Base-by-base conservation (phyloP, 2,113 vertebrate genomes). In the Atractosteus spatula region DNA sequence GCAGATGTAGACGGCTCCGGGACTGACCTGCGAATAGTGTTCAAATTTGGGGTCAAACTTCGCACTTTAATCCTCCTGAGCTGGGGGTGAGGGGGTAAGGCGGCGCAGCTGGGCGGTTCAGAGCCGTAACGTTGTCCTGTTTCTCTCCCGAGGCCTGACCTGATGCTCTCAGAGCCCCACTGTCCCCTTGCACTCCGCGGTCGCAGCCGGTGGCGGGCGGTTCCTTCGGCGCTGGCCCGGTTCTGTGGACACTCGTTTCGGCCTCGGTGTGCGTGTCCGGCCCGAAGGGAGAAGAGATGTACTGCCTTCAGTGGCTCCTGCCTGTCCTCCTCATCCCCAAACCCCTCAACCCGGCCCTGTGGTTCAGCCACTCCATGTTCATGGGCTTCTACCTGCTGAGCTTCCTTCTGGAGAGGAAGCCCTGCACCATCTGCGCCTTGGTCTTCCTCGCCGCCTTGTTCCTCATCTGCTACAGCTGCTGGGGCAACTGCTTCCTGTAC, bases 321-420 rank as follows among this genome's bases (percentile, higher is more conserved):
- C 97, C 97, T 0, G 97, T 99, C 82, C 94, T 99, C 79, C 96
- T 99, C 84, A 99, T 99, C 87, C 97, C 97, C 79, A 99, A 99
- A 81, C 97, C 97, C 66, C 89, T 99, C 85, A 99, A 99, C 88
- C 97, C 97, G 2, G 97, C 97, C 0, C 82, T 99, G 83, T 99
- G 97, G 97, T 99, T 99, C 89, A 99, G 92, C 85, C 97, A 99
- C 91, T 98, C 97, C 62, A 96, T 99, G 96, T 99, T 99, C 85
- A 99, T 99, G 97, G 97, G 96, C 86, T 99, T 99, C 91, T 99
- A 99, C 88, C 90, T 99, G 88, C 96, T 99, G 83, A 99, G 97
- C 92, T 99, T 99, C 87, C 91, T 99, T 80, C 87, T 99, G 94
- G 97, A 99, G 87, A 93, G 97, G 89, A 99, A 99, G 84, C 97